Evolutionary conservation across 2,797 vertebrate species (phyloP).

Genomic region (Sebastes hubbsi): DNA sequence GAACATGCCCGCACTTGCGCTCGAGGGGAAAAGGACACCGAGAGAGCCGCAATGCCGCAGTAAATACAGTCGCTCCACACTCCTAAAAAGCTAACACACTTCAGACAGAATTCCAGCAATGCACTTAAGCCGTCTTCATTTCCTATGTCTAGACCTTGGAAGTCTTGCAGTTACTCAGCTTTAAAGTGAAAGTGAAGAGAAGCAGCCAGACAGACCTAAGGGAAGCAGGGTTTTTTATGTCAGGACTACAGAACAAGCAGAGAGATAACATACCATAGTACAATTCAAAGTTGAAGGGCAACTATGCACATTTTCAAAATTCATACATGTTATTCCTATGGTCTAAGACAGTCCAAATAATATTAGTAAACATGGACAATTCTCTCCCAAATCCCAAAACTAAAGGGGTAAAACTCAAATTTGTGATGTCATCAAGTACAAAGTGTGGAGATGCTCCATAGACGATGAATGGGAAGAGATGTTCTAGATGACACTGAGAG

Average conservation of each 20-base stretch:
- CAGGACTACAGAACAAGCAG: not conserved
- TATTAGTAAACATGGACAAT: too few species aligned
- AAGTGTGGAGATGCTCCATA: too few species aligned
- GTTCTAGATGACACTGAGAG: too few species aligned
- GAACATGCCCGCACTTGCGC: conserved; percentile 76
- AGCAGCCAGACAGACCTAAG: not conserved
- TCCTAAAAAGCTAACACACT: conserved; percentile 61
- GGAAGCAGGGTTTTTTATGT: not conserved
- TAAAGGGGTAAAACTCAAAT: too few species aligned
- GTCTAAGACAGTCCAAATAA: too few species aligned
- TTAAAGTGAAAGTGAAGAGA: conserved; percentile 35
- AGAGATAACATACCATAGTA: not conserved
- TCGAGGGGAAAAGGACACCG: conserved; percentile 56
- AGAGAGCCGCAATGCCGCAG: not conserved
- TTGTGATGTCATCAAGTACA: too few species aligned
- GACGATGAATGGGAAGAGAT: too few species aligned
- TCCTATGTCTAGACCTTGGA: conserved; percentile 64
- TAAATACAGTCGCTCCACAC: conserved; percentile 43
- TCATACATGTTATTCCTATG: too few species aligned
- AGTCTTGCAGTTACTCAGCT: conserved; percentile 27
- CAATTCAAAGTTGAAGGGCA: not conserved
- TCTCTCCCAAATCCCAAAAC: too few species aligned
- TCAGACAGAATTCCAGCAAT: conserved; percentile 73
- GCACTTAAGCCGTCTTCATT: conserved; percentile 72
- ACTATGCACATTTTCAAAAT: too few species aligned